These are phyloP conservation scores for Rhodinocichla rosea DNA, from an alignment of 2,113 vertebrate genomes.

Conservation along the genomic window DNA sequence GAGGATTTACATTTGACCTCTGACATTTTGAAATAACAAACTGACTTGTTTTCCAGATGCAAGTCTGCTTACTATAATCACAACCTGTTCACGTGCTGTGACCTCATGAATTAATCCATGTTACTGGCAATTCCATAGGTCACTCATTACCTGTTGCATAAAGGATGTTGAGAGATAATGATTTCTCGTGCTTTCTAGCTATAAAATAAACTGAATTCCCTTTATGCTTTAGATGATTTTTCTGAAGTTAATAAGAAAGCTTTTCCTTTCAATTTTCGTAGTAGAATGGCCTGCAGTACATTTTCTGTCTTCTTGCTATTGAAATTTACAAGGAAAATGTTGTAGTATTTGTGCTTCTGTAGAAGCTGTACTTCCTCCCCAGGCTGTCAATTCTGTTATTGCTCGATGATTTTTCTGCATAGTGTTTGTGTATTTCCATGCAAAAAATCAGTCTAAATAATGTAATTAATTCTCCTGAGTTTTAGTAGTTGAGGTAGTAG, in stretches of 20 bases:
- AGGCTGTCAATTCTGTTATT: background rate
- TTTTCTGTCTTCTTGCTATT: background rate
- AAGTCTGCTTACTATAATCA: background rate
- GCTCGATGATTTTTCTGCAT: background rate
- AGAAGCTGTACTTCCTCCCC: background rate
- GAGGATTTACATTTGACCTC: background rate
- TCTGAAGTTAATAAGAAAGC: background rate
- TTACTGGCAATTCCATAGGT: background rate
- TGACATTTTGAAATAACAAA: background rate
- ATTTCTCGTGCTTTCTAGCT: background rate
- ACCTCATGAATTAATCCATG: background rate
- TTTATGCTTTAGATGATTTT: background rate
- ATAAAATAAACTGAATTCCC: background rate
- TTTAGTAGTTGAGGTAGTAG: background rate
- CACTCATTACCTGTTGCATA: background rate
- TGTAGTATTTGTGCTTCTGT: background rate
- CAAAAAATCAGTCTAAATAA: background rate
- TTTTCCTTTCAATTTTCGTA: background rate
- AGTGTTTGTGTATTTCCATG: background rate
- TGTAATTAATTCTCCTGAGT: background rate
- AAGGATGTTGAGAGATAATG: background rate
- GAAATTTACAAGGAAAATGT: background rate
- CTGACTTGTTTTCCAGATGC: background rate
- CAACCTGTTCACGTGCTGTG: background rate
- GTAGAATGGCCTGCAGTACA: background rate